Evolutionary conservation across 2,888 invertebrate genomes (phyloP).

Genomic region (Ecliptopera silaceata): DNA sequence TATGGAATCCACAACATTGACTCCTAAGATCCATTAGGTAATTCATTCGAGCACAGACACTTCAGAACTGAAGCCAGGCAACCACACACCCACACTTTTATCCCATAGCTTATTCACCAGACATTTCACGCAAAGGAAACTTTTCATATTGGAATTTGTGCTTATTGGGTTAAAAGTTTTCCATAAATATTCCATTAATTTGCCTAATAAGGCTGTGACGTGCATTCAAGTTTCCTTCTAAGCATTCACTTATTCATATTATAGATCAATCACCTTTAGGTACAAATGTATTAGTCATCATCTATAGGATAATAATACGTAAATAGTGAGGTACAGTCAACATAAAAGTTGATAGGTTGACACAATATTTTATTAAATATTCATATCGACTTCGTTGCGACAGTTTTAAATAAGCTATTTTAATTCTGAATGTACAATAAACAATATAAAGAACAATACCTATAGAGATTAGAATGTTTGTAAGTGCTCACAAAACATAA

Average conservation of each 20-base stretch:
- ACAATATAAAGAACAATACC: no score
- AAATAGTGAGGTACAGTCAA: conserved; percentile 4
- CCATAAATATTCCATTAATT: conserved; percentile 48
- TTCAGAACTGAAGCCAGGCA: conserved; percentile 35
- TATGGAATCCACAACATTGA: not conserved
- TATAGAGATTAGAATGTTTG: no score
- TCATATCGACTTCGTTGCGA: no score
- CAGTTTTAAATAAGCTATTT: no score
- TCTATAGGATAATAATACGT: not conserved
- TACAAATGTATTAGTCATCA: conserved; percentile 12
- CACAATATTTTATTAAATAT: not conserved
- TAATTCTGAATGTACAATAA: no score
- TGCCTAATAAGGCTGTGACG: conserved; percentile 22
- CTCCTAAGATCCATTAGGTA: conserved; percentile 15
- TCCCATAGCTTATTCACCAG: conserved; percentile 42
- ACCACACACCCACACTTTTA: conserved; percentile 36
- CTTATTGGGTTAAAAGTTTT: conserved; percentile 45
- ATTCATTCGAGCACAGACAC: conserved; percentile 19
- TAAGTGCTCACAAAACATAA: no score
- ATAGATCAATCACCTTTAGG: conserved; percentile 10
- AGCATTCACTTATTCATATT: not conserved
- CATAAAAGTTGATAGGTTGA: not conserved
- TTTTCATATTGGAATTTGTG: conserved; percentile 44
- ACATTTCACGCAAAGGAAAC: conserved; percentile 46
- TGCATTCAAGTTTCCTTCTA: conserved; percentile 20